These are phyloP conservation scores for Caenorhabditis virilis DNA, from an alignment of 2,888 invertebrate species.

Conservation along the genomic window DNA sequence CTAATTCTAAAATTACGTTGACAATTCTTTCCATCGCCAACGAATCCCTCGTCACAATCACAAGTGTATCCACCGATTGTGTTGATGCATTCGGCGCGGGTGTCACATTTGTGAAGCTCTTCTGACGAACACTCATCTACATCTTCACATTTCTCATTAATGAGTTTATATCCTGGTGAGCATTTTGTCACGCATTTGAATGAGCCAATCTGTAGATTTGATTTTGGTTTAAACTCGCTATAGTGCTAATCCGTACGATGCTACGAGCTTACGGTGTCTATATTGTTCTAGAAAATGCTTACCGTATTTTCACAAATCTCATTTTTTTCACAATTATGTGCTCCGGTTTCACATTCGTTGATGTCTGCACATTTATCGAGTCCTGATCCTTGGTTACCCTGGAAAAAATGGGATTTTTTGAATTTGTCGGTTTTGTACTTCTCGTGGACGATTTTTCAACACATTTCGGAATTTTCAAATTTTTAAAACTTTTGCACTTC, in stretches of 20 bases:
- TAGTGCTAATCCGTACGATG: too few species aligned
- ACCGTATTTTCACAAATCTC: constrained; percentile 60
- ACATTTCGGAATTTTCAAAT: too few species aligned
- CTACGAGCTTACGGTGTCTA: too few species aligned
- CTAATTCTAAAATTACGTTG: constrained; percentile 43
- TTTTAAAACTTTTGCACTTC: too few species aligned
- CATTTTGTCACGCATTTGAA: constrained; percentile 58
- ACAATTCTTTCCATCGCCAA: constrained; percentile 58
- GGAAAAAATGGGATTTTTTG: constrained; percentile 2
- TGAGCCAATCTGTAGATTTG: constrained; percentile 50
- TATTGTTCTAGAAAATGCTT: too few species aligned
- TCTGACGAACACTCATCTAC: constrained; percentile 53
- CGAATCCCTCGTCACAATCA: constrained; percentile 60
- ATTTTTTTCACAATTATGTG: constrained; percentile 70
- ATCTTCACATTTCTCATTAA: constrained; percentile 52
- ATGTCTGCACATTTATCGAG: constrained; percentile 60
- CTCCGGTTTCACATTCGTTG: constrained; percentile 59
- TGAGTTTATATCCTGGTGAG: constrained; percentile 50
- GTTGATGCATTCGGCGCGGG: constrained; percentile 58
- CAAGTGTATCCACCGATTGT: constrained; percentile 57
- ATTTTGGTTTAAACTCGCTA: too few species aligned
- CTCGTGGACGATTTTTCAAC: too few species aligned
- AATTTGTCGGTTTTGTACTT: too few species aligned
- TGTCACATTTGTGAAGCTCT: constrained; percentile 32
- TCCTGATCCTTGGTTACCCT: constrained; percentile 37